Evolutionary conservation across 2,113 vertebrate genomes (phyloP).

Genomic region (Neomonachus schauinslandi): DNA sequence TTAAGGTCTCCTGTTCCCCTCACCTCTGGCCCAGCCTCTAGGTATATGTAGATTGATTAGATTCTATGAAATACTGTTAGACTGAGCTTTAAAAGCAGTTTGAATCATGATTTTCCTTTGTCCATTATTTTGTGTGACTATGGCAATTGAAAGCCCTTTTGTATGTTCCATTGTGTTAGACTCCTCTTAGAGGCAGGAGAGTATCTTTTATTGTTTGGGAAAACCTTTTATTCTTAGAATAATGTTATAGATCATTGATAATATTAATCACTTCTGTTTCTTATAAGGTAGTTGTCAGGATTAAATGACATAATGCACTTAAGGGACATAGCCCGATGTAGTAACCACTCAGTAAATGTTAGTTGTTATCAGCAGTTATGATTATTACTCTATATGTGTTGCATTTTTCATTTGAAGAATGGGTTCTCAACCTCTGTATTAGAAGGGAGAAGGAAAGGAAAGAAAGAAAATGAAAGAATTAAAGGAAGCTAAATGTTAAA

Average conservation of each 20-base stretch:
- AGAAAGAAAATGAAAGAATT: background rate
- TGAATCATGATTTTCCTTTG: background rate
- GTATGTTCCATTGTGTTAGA: background rate
- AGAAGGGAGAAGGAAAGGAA: background rate
- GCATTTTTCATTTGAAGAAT: slow-evolving; percentile 17
- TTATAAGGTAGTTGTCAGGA: slow-evolving; percentile 1
- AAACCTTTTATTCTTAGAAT: slow-evolving; percentile 42
- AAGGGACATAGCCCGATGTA: background rate
- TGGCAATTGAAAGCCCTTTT: background rate
- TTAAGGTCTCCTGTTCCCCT: background rate
- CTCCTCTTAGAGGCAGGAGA: background rate
- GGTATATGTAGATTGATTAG: background rate
- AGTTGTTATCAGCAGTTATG: background rate
- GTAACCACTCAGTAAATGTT: slow-evolving; percentile 8
- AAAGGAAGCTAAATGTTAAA: slow-evolving; percentile 1
- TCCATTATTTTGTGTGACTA: slow-evolving; percentile 30
- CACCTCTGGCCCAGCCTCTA: background rate
- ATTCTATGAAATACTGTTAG: background rate
- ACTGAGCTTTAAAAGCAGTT: slow-evolving; percentile 27
- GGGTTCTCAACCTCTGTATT: slow-evolving; percentile 42
- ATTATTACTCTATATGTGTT: background rate
- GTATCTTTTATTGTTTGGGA: background rate
- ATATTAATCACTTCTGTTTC: background rate
- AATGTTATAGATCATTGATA: background rate
- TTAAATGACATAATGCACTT: background rate